Evolutionary conservation across 2,797 vertebrate genomes (phyloP).

Genomic region (Periophthalmus magnuspinnatus): DNA sequence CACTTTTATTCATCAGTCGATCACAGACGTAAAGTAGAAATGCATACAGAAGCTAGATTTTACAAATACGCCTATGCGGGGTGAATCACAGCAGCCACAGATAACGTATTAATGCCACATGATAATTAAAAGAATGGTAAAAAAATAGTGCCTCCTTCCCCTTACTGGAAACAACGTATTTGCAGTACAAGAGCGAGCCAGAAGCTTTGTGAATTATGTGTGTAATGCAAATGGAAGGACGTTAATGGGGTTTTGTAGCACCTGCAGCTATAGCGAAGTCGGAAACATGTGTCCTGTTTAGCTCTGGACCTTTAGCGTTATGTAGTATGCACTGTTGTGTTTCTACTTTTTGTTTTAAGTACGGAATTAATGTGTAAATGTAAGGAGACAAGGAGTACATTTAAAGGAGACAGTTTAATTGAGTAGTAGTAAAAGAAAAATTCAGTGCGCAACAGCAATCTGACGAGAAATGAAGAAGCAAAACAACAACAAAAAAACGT

Average conservation of each 20-base stretch:
- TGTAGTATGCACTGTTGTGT: background rate
- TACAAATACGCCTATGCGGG: slow-evolving; percentile 18
- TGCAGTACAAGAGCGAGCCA: slow-evolving; percentile 27
- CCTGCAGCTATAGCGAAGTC: slow-evolving; percentile 25
- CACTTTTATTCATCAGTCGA: slow-evolving; percentile 42
- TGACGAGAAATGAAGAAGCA: no score
- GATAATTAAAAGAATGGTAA: slow-evolving; percentile 52
- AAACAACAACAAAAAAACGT: no score
- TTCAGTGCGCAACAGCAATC: no score
- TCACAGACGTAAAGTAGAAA: slow-evolving; percentile 17
- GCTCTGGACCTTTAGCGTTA: slow-evolving; percentile 52
- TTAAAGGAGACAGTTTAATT: no score
- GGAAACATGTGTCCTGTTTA: slow-evolving; percentile 35
- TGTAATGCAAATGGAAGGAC: slow-evolving; percentile 51
- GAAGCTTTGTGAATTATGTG: slow-evolving; percentile 43
- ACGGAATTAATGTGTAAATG: no score
- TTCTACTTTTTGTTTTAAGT: no score
- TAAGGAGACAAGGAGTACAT: no score
- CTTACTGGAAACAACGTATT: slow-evolving; percentile 47
- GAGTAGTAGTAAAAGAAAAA: no score
- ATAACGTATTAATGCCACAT: slow-evolving; percentile 38
- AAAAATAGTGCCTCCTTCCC: slow-evolving; percentile 47
- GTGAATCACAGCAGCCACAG: slow-evolving; percentile 25
- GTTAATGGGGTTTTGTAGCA: slow-evolving; percentile 57
- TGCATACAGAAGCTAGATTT: background rate